Percentiles rank a stretch among this genome's conserved stretches.
Evolutionary conservation across 2,113 vertebrate species (phyloP).

Genomic region (Sporophila hypoxantha): DNA sequence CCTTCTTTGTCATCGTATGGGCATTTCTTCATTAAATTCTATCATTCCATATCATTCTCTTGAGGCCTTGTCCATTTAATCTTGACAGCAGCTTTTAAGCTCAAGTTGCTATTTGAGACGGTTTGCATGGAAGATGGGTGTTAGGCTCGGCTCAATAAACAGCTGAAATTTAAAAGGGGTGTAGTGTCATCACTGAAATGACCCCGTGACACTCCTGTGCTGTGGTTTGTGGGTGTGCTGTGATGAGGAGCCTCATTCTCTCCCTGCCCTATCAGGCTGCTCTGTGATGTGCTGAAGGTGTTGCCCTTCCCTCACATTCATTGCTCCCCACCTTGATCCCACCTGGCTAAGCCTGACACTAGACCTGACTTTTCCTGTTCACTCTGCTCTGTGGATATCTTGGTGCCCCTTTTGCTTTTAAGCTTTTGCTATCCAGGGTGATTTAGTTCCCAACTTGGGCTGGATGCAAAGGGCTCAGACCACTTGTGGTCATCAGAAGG

Average conservation of each 20-base stretch:
- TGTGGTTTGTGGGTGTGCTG: not conserved
- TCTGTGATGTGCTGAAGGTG: not conserved
- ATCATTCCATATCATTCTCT: not conserved
- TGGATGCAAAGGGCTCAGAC: not conserved
- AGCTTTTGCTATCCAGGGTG: not conserved
- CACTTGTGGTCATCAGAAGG: not conserved
- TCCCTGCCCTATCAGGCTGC: not conserved
- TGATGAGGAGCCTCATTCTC: not conserved
- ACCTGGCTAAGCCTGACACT: not conserved
- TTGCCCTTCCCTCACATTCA: not conserved
- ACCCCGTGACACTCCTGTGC: fast-evolving
- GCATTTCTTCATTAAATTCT: not conserved
- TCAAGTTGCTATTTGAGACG: not conserved
- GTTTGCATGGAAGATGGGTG: not conserved
- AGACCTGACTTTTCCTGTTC: not conserved
- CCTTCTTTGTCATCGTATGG: too few species aligned
- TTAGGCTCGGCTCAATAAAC: fast-evolving
- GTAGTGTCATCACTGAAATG: not conserved
- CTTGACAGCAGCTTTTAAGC: not conserved
- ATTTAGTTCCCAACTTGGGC: too few species aligned
- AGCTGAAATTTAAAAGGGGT: too few species aligned
- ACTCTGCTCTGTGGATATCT: not conserved
- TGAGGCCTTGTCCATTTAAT: not conserved
- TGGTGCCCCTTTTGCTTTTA: not conserved
- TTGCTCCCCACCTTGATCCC: too few species aligned